Base-by-base conservation (phyloP, 2,797 vertebrate species). In the Phataginus tricuspis region DNA sequence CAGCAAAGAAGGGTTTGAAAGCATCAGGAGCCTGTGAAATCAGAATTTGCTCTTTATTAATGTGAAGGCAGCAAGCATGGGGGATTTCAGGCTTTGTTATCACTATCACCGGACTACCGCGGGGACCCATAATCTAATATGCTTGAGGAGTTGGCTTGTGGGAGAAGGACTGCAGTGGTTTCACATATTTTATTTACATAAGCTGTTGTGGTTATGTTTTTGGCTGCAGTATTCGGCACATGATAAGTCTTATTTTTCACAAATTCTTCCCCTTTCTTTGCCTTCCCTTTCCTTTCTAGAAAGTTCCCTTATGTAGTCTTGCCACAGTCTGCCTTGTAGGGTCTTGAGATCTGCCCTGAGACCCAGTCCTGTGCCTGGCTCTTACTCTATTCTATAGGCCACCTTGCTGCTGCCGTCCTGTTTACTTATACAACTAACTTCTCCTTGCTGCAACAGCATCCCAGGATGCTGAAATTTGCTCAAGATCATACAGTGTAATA, bases 1-100 rank as follows among this genome's bases (percentile, higher is more conserved):
- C 27, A 91, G 68, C 29, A 93, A 90, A 16, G 16, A 16, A 78
- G 11, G 55, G 42, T 77, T 63, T 87, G 31, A 94, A 92, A 86
- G 37, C 19, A 34, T 27, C 19, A 16, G n/a, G 23, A 63, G 16
- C 34, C 51, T 55, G 5, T 64, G 86, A 93, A 89, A 74, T 59
- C 77, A 93, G 25, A 82, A 92, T 78, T 63, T 75, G 21, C 45
- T 34, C 27, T 18, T 61, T 13, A 75, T 23, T 12, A 61, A 37
- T 10, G 31, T n/a, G 25, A 66, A 29, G 14, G 5, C 53, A 59
- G 11, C 12, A 53, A 25, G n/a, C 14, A 27, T 3, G 14, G 59
- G 57, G 45, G n/a, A 66, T 61, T 95, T 87, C 49, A 53, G 55
- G 5, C 34, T 42, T 59, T 14, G n/a, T n/a, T 79, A 19, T 29